Conservation (phyloP, 2,113 vertebrate species). For the Serilophus lunatus region DNA sequence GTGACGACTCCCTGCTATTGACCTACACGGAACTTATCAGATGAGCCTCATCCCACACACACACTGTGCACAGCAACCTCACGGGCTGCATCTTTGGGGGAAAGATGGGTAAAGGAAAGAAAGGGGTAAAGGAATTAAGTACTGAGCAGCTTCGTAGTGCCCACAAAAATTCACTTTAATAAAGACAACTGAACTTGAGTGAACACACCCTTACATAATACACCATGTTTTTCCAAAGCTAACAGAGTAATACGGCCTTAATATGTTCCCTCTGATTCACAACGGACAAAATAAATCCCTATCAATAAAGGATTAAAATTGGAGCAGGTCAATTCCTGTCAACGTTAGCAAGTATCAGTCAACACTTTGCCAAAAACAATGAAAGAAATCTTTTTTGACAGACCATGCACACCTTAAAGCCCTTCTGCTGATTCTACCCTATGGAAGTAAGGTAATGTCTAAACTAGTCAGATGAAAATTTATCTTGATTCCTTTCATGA, state of each 20-base stretch:
- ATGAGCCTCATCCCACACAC: neutral
- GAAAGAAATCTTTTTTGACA: neutral
- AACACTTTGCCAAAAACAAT: conserved; percentile 34
- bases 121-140: neutral
- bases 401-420: neutral
- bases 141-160: neutral
- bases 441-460: neutral
- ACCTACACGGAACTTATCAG: neutral
- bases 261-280: conserved; percentile 37
- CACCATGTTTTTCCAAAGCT: conserved; percentile 41
- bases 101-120: no score
- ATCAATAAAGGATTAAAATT: conserved; percentile 63
- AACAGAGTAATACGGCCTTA: conserved; percentile 53
- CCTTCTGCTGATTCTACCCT: neutral
- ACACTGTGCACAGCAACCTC: neutral
- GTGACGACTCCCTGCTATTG: neutral
- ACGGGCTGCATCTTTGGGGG: neutral
- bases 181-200: neutral
- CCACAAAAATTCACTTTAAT: no score
- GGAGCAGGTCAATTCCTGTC: conserved; percentile 40
- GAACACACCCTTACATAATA: conserved; percentile 7
- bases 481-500: neutral
- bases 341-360: conserved; percentile 43
- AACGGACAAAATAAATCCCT: conserved; percentile 47
- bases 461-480: neutral